Percentiles rank a stretch among this genome's conserved stretches.
Conservation (phyloP, 2,113 vertebrate genomes). For the Bos taurus region DNA sequence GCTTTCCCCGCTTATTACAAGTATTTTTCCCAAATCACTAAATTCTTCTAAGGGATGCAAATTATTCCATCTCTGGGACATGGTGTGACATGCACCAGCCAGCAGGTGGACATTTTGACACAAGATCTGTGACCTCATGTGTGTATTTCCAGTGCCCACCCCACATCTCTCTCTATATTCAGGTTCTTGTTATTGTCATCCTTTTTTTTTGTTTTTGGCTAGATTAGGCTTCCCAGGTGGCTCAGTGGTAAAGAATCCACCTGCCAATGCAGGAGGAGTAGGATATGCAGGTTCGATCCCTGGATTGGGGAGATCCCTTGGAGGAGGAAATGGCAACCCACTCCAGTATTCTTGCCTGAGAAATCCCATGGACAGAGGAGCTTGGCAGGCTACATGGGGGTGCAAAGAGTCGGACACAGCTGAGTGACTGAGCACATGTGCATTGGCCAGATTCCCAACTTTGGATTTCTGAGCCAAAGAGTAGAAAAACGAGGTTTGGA, state of each 20-base stretch:
- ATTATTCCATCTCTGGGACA: background rate
- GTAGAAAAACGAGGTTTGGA: background rate
- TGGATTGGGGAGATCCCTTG: background rate
- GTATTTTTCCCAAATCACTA: background rate
- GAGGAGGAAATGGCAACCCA: background rate
- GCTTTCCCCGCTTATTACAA: background rate
- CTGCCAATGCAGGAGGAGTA: background rate
- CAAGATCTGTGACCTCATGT: background rate
- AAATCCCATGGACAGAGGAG: background rate
- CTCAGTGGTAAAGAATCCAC: background rate
- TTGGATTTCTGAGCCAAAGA: background rate
- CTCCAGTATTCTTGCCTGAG: background rate
- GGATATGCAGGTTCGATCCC: background rate
- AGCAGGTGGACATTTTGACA: background rate
- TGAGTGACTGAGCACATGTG: background rate
- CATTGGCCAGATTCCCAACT: background rate
- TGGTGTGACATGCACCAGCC: accelerated
- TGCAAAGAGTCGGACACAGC: background rate
- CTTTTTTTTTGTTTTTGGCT: background rate
- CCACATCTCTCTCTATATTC: background rate
- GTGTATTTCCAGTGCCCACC: background rate
- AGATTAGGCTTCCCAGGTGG: background rate
- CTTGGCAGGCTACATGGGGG: background rate
- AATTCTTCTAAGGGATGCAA: background rate
- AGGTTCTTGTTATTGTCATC: background rate